These are phyloP conservation scores for Taenioides sp. DNA, from an alignment of 2,797 vertebrate species.

Conservation along the genomic window DNA sequence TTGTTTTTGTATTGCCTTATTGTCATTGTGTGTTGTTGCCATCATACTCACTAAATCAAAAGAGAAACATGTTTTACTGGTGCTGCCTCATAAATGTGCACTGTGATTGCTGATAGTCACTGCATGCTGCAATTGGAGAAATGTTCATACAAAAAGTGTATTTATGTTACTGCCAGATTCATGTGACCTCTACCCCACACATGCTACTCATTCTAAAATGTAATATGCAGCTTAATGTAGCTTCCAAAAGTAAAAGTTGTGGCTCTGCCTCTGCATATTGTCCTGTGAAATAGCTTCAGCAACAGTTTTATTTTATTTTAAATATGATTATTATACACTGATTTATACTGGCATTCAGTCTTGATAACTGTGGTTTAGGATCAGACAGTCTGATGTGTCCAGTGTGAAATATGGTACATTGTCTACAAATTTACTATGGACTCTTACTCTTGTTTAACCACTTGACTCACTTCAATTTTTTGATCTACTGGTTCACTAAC, in stretches of 20 bases:
- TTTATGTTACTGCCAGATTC: slow-evolving; percentile 31
- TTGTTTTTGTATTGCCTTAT: slow-evolving; percentile 2
- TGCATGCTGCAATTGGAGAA: slow-evolving; percentile 55
- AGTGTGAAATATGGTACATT: slow-evolving; percentile 22
- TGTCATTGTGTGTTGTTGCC: slow-evolving; percentile 1
- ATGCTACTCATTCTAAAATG: slow-evolving; percentile 36
- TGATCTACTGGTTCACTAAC: slow-evolving; percentile 48
- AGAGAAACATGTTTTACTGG: slow-evolving; percentile 15
- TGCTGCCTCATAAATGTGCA: slow-evolving; percentile 19
- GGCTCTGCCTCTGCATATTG: slow-evolving; percentile 50
- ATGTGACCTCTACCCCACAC: slow-evolving; percentile 38
- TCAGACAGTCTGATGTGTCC: slow-evolving; percentile 13
- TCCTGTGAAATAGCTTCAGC: slow-evolving; percentile 40
- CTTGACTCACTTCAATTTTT: slow-evolving; percentile 40
- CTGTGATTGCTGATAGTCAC: slow-evolving; percentile 23
- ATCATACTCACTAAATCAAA: neutral
- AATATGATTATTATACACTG: neutral
- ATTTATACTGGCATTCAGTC: neutral
- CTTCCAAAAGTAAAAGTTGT: slow-evolving; percentile 47
- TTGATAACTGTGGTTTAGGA: neutral
- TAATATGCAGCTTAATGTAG: slow-evolving; percentile 50
- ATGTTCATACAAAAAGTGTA: slow-evolving; percentile 38
- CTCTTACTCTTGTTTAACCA: slow-evolving; percentile 33
- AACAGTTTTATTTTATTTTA: neutral
- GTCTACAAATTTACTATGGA: slow-evolving; percentile 35